phyloP scores from a whole-genome alignment of 2,888 invertebrate genomes.

The Sesia apiformis region DNA sequence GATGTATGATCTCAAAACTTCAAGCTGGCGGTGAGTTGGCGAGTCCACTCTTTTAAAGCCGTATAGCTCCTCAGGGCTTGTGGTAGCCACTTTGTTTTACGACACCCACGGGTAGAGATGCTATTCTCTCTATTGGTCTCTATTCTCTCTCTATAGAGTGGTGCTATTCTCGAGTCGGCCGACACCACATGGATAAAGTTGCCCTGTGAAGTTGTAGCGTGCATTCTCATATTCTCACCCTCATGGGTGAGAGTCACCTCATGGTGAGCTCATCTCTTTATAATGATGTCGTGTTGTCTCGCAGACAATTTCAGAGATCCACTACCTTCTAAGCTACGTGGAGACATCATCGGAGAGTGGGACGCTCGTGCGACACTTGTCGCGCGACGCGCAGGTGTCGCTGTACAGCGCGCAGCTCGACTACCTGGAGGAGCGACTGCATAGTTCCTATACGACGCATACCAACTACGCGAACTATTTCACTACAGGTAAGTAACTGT shows the following conservation, averaged over 20 bases:
- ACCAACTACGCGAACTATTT: conserved; percentile 38
- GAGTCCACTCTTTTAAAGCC: too few relatives aligned
- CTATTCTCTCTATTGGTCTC: too few relatives aligned
- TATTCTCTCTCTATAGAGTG: too few relatives aligned
- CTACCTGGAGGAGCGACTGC: conserved; percentile 52
- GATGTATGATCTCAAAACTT: too few relatives aligned
- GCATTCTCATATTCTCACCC: neutral
- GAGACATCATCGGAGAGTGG: conserved; percentile 19
- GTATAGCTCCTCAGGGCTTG: too few relatives aligned
- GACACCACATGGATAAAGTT: too few relatives aligned
- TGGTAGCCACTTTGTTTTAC: too few relatives aligned
- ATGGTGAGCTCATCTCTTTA: too few relatives aligned
- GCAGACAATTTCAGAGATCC: conserved; percentile 71
- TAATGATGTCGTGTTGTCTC: neutral
- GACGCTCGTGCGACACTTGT: conserved; percentile 37
- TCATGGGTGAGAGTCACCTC: too few relatives aligned
- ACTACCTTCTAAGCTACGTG: conserved; percentile 72
- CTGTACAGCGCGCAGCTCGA: conserved; percentile 73
- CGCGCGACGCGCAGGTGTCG: conserved; percentile 60
- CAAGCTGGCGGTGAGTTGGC: too few relatives aligned
- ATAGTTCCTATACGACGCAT: conserved; percentile 10
- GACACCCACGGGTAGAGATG: too few relatives aligned
- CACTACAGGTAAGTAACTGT: conserved; percentile 29
- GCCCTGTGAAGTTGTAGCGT: neutral
- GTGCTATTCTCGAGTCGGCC: too few relatives aligned